A percentile compares a stretch with the other conserved stretches of the same genome.
Evolutionary conservation across 1,140 invertebrate species (phyloP).

Genomic region (Nebria ingens): DNA sequence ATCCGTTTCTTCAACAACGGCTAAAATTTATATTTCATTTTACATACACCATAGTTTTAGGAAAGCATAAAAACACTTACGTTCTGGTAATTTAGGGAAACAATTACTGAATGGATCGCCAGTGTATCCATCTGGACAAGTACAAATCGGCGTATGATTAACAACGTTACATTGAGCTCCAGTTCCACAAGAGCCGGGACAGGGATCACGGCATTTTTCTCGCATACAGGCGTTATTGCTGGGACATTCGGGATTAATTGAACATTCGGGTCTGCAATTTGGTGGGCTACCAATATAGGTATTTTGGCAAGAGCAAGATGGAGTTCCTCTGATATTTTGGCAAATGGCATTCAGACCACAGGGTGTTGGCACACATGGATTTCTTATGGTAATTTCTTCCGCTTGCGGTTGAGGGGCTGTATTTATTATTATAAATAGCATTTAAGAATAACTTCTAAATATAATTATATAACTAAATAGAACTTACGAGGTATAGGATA

Average conservation of each 20-base stretch:
- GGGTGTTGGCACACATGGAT: slow-evolving; percentile 55
- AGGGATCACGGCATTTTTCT: slow-evolving; percentile 59
- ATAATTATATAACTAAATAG: not conserved
- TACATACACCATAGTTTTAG: slow-evolving; percentile 17
- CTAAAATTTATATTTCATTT: slow-evolving; percentile 17
- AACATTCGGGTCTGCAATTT: slow-evolving; percentile 60
- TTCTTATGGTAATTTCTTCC: slow-evolving; percentile 20
- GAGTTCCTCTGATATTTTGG: slow-evolving; percentile 42
- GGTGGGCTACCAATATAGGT: slow-evolving; percentile 59
- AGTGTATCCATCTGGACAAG: slow-evolving; percentile 52
- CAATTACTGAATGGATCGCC: slow-evolving; percentile 63
- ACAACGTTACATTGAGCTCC: slow-evolving; percentile 50
- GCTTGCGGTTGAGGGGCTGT: slow-evolving; percentile 19
- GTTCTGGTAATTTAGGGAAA: slow-evolving; percentile 32
- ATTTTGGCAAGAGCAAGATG: slow-evolving; percentile 52
- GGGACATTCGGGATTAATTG: slow-evolving; percentile 51
- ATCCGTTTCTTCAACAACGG: slow-evolving; percentile 28
- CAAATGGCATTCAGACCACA: slow-evolving; percentile 64
- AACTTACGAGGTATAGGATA: slow-evolving; percentile 43
- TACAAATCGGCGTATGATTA: slow-evolving; percentile 53
- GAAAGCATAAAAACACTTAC: slow-evolving; percentile 24
- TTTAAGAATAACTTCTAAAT: not conserved
- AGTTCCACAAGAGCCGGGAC: slow-evolving; percentile 60
- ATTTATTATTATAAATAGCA: slow-evolving; percentile 12
- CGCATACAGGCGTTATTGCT: slow-evolving; percentile 51